These are phyloP conservation scores for Hemicordylus capensis DNA, from an alignment of 2,113 vertebrate species.

Conservation along the genomic window DNA sequence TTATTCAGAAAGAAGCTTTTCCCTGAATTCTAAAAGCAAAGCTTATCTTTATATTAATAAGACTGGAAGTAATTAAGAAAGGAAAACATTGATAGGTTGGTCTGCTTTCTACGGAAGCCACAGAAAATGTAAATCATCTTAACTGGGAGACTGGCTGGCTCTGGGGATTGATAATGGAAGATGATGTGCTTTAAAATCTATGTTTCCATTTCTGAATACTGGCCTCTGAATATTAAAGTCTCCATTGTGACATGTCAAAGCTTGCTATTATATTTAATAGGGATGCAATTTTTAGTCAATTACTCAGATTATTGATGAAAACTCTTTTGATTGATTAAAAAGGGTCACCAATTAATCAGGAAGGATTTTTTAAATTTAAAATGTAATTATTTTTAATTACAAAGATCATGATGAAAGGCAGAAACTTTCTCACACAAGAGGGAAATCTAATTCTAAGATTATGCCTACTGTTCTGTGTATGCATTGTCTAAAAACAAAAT, in stretches of 20 bases:
- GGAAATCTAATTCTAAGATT: background rate
- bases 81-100: constrained; percentile 41
- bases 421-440: background rate
- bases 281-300: background rate
- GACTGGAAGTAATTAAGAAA: constrained; percentile 53
- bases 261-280: background rate
- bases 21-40: constrained; percentile 42
- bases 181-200: constrained; percentile 22
- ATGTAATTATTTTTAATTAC: background rate
- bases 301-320: background rate
- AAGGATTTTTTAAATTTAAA: background rate
- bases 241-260: background rate
- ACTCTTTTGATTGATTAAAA: constrained; percentile 5
- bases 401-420: background rate
- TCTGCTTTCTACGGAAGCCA: constrained; percentile 44
- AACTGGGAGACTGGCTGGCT: constrained; percentile 53
- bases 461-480: background rate
- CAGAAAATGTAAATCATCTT: constrained; percentile 33
- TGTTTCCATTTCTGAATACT: constrained; percentile 20
- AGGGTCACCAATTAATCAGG: background rate
- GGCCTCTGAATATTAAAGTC: constrained; percentile 10
- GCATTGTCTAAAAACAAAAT: background rate
- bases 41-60: constrained; percentile 54
- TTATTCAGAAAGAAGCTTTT: constrained; percentile 38
- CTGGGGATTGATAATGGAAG: constrained; percentile 18